Conservation (phyloP, 2,888 invertebrate species). For the Zhuqinia jingwanae region DNA sequence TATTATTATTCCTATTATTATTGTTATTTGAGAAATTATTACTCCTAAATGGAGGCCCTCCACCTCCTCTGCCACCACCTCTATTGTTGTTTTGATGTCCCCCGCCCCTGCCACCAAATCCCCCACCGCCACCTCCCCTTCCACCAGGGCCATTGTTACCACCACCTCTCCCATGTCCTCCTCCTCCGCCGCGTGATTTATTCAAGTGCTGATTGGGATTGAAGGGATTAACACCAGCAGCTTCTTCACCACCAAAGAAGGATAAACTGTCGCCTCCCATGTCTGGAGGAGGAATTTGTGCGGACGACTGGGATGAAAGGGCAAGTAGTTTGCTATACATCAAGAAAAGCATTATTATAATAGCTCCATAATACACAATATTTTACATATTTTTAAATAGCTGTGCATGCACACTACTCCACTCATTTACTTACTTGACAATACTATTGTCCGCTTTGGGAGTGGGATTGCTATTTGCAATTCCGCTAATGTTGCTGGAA, state of each 20-base stretch:
- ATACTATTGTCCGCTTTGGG: background rate
- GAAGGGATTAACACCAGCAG: background rate
- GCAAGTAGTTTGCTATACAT: slow-evolving; percentile 19
- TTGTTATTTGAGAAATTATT: too few relatives aligned
- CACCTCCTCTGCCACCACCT: background rate
- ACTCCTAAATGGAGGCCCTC: slow-evolving; percentile 25
- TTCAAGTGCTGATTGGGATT: background rate
- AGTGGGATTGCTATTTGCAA: background rate
- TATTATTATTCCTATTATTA: too few relatives aligned
- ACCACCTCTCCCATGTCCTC: background rate
- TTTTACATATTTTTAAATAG: too few relatives aligned
- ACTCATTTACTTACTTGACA: background rate
- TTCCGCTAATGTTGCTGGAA: background rate
- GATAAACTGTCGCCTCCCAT: background rate
- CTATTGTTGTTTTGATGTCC: background rate
- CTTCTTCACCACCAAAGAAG: background rate
- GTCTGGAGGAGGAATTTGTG: slow-evolving; percentile 10
- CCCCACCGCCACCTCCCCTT: background rate
- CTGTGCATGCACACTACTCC: background rate
- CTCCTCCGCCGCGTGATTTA: background rate
- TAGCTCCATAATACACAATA: too few relatives aligned
- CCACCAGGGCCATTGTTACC: slow-evolving; percentile 3
- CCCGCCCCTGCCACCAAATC: background rate
- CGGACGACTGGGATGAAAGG: background rate
- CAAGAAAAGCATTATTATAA: background rate